Evolutionary conservation across 2,113 vertebrate species (phyloP).

Genomic region (Zingel zingel): DNA sequence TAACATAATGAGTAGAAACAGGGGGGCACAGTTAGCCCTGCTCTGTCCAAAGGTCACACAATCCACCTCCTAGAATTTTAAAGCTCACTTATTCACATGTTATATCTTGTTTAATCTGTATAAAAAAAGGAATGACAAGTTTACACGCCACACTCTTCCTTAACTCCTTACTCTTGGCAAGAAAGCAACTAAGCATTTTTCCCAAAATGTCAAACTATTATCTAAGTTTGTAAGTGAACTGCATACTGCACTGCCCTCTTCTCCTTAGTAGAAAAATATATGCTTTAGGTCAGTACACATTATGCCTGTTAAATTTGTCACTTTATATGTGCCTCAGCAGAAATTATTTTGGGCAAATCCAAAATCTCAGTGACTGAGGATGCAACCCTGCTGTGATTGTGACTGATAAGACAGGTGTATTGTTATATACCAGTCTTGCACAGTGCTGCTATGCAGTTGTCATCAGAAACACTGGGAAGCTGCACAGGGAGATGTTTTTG

Average conservation of each 20-base stretch:
- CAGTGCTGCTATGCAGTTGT: neutral
- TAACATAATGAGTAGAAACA: too few species aligned
- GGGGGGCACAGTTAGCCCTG: too few species aligned
- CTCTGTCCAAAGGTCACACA: too few species aligned
- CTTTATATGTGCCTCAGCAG: conserved; percentile 1
- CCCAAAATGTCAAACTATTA: neutral
- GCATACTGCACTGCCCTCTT: neutral
- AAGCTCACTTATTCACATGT: neutral
- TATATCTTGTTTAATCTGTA: neutral
- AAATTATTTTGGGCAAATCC: conserved; percentile 28
- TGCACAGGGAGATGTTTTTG: neutral
- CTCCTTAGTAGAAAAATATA: neutral
- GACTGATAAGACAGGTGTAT: conserved; percentile 26
- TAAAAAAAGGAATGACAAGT: neutral
- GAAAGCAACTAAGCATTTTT: neutral
- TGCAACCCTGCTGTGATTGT: conserved; percentile 5
- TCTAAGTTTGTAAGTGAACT: neutral
- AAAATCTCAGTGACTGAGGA: conserved; percentile 2
- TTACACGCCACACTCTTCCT: neutral
- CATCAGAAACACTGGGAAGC: conserved; percentile 7
- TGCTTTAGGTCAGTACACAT: conserved; percentile 19
- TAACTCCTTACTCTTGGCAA: neutral
- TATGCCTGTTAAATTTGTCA: neutral
- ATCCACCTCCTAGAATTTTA: too few species aligned
- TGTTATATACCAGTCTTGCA: conserved; percentile 16